These are phyloP conservation scores for Anastrepha obliqua DNA, from an alignment of 1,140 invertebrate genomes.

Conservation along the genomic window DNA sequence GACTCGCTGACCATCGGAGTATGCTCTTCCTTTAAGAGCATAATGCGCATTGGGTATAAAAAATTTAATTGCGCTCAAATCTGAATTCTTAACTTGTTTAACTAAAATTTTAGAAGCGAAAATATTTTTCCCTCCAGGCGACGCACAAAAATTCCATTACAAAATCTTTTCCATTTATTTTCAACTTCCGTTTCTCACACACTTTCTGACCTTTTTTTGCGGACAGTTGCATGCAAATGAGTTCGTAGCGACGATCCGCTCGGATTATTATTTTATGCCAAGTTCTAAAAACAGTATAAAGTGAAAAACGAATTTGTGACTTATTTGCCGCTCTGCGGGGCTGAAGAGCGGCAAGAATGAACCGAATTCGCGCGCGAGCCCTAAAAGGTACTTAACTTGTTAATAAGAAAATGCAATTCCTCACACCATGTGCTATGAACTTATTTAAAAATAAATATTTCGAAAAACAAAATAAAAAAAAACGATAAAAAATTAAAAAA, in stretches of 20 bases:
- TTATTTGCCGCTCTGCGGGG: not conserved
- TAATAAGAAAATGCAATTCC: constrained; percentile 57
- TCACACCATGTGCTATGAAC: not conserved
- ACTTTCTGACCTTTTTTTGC: not conserved
- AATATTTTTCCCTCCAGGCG: too few relatives aligned
- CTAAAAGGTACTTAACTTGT: constrained; percentile 11
- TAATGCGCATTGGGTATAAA: too few relatives aligned
- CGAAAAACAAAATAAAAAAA: constrained; percentile 10
- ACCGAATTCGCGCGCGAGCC: not conserved
- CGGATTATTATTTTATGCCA: constrained; percentile 47
- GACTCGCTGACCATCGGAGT: too few relatives aligned
- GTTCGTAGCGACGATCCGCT: not conserved
- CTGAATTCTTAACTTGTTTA: too few relatives aligned
- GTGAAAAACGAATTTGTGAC: constrained; percentile 32
- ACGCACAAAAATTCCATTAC: too few relatives aligned
- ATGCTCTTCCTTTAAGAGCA: too few relatives aligned
- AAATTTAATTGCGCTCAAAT: too few relatives aligned
- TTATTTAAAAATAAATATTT: not conserved
- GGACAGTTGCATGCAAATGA: constrained; percentile 44
- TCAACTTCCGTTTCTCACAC: too few relatives aligned
- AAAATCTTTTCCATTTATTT: too few relatives aligned
- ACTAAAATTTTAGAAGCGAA: too few relatives aligned
- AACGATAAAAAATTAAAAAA: not conserved
- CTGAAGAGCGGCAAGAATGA: not conserved
- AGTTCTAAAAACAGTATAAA: constrained; percentile 28